Conservation (phyloP, 2,113 vertebrate genomes). For the Copsychus sechellarum region DNA sequence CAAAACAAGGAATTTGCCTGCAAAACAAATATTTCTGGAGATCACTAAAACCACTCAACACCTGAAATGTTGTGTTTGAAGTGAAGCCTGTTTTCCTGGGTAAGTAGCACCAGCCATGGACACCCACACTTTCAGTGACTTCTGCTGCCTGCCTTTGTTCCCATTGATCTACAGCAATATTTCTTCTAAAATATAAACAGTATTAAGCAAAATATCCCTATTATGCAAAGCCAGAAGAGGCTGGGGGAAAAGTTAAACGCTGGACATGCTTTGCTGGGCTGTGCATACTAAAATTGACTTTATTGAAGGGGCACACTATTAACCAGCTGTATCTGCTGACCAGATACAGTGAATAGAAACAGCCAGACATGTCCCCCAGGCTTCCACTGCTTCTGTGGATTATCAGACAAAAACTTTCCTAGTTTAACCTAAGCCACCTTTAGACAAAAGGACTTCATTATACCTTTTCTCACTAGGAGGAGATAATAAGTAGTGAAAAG, state of each 20-base stretch:
- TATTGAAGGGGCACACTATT: not conserved
- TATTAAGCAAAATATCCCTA: not conserved
- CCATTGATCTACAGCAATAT: not conserved
- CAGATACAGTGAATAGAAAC: not conserved
- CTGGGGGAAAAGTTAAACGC: not conserved
- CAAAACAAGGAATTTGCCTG: not conserved
- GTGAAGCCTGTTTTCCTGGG: not conserved
- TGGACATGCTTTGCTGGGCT: not conserved
- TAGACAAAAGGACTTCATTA: not conserved
- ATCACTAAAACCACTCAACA: not conserved
- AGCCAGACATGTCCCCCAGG: not conserved
- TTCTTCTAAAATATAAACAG: not conserved
- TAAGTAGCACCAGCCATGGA: not conserved
- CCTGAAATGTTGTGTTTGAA: not conserved
- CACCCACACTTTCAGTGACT: not conserved
- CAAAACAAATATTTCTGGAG: not conserved
- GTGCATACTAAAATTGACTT: not conserved
- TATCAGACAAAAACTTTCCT: not conserved
- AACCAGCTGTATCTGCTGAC: not conserved
- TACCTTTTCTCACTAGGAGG: not conserved
- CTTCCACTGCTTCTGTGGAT: not conserved
- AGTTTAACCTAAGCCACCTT: not conserved
- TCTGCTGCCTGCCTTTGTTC: not conserved
- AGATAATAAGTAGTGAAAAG: not conserved
- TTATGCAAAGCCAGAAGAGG: not conserved